These are phyloP conservation scores for Lineus longissimus DNA, from an alignment of 1,140 invertebrate species.

Conservation along the genomic window DNA sequence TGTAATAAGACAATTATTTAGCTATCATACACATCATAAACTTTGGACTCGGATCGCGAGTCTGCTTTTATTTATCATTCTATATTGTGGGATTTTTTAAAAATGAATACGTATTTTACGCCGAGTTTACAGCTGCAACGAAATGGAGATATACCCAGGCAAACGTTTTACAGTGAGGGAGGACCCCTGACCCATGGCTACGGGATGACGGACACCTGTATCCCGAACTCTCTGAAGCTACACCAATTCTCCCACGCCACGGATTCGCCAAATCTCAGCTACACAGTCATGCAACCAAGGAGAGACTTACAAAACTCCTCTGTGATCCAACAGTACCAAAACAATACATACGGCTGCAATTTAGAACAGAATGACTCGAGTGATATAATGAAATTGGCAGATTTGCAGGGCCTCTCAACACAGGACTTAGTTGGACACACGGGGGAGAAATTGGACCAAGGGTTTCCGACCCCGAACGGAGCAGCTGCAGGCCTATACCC, in stretches of 20 bases:
- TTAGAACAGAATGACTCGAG: neutral
- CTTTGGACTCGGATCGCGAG: too few species aligned
- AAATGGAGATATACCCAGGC: conserved; percentile 1
- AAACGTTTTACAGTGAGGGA: neutral
- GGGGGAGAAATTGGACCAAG: neutral
- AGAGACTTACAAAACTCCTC: neutral
- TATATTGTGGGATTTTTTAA: too few species aligned
- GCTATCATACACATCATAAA: too few species aligned
- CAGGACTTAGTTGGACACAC: neutral
- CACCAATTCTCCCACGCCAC: neutral
- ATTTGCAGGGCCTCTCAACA: neutral
- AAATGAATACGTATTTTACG: conserved; percentile 1
- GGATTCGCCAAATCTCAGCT: neutral
- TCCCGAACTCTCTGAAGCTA: neutral
- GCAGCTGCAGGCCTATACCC: conserved; percentile 70
- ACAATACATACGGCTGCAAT: neutral
- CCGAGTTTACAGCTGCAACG: neutral
- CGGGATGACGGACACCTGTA: neutral
- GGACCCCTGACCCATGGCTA: neutral
- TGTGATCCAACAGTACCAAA: neutral
- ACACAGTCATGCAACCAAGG: neutral
- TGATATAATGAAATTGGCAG: neutral
- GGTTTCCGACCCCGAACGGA: neutral
- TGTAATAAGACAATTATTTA: too few species aligned
- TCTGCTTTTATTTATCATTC: too few species aligned